Percentiles rank a stretch among this genome's conserved stretches.
Evolutionary conservation across 2,888 invertebrate species (phyloP).

Genomic region (Tetramorium bicarinatum): DNA sequence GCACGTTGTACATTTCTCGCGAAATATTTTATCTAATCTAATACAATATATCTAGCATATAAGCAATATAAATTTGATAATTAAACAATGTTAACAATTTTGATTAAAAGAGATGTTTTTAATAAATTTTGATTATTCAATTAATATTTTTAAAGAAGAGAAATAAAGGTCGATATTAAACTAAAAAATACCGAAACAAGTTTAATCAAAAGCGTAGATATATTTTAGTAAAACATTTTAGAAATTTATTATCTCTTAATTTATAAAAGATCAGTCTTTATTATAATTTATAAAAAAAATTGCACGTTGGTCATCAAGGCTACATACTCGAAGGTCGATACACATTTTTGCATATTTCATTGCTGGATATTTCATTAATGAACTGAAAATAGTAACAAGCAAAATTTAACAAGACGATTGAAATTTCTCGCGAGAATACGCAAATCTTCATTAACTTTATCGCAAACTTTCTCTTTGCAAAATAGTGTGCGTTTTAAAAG

Average conservation of each 20-base stretch:
- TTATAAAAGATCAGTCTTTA: background rate
- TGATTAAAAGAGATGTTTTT: background rate
- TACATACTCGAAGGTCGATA: background rate
- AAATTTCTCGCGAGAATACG: conserved; percentile 15
- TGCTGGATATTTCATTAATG: conserved; percentile 34
- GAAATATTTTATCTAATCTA: background rate
- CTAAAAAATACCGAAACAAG: background rate
- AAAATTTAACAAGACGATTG: conserved; percentile 15
- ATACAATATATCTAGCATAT: background rate
- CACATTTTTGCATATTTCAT: conserved; percentile 28
- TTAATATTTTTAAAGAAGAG: background rate
- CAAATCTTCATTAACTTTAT: conserved; percentile 61
- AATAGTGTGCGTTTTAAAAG: conserved; percentile 1
- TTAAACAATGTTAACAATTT: background rate
- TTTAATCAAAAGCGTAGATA: background rate
- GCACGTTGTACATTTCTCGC: background rate
- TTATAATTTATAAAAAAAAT: conserved; percentile 15
- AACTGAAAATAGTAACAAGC: conserved; percentile 21
- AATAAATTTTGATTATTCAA: background rate
- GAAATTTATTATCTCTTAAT: background rate
- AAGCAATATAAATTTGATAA: background rate
- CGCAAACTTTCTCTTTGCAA: conserved; percentile 13
- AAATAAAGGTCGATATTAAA: background rate
- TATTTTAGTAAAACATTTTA: background rate
- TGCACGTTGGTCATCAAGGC: background rate